Conservation (phyloP, 2,888 invertebrate species). For the Xanthostigma xanthostigma region DNA sequence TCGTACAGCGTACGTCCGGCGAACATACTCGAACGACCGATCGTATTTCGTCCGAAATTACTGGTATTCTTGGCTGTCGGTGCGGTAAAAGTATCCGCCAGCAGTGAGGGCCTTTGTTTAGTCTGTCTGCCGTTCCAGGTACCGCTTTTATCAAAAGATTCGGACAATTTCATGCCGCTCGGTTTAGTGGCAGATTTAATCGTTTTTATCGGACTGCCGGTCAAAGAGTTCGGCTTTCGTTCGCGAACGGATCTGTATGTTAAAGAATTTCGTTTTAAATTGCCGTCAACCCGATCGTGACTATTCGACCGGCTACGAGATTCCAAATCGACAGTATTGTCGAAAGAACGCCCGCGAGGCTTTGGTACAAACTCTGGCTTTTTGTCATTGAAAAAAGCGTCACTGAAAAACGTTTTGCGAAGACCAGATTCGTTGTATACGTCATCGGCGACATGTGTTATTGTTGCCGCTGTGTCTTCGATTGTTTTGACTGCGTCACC, state of each 20-base stretch:
- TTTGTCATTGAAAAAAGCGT: slow-evolving; percentile 43
- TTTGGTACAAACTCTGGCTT: slow-evolving; percentile 19
- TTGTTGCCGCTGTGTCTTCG: not conserved
- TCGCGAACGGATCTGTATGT: slow-evolving; percentile 30
- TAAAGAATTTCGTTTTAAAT: slow-evolving; percentile 25
- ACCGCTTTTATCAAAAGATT: slow-evolving; percentile 33
- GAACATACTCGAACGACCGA: slow-evolving; percentile 33
- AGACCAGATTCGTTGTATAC: slow-evolving; percentile 54
- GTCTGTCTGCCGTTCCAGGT: slow-evolving; percentile 58
- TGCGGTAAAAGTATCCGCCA: slow-evolving; percentile 44
- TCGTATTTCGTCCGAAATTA: slow-evolving; percentile 17
- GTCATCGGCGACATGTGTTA: slow-evolving; percentile 31
- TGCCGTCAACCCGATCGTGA: slow-evolving; percentile 24
- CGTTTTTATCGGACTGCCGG: slow-evolving; percentile 32
- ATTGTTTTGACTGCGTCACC: not conserved
- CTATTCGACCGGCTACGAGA: slow-evolving; percentile 31
- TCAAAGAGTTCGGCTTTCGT: slow-evolving; percentile 30
- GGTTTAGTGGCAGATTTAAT: slow-evolving; percentile 21
- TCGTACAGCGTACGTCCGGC: slow-evolving; percentile 29
- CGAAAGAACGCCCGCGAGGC: slow-evolving; percentile 10
- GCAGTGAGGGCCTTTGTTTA: slow-evolving; percentile 34
- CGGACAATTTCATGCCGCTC: slow-evolving; percentile 26
- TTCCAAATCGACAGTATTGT: slow-evolving; percentile 29
- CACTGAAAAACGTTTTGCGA: slow-evolving; percentile 52
- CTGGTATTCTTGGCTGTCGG: slow-evolving; percentile 14